These are phyloP conservation scores for Tyria jacobaeae DNA, from an alignment of 2,888 invertebrate genomes.

Conservation along the genomic window DNA sequence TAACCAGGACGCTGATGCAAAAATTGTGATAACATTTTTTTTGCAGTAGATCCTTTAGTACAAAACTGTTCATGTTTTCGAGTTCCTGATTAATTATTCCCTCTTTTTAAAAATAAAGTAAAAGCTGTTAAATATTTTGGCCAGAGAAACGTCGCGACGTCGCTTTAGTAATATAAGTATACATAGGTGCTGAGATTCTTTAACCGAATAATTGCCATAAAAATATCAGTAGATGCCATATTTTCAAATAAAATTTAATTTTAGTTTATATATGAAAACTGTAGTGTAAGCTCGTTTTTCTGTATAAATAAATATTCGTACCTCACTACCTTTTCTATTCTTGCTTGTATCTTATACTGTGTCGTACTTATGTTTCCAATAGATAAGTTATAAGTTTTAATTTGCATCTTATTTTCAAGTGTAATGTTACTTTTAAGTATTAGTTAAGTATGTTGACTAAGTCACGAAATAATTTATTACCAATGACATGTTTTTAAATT, in stretches of 20 bases:
- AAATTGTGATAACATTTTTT: background rate
- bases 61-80: background rate
- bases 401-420: conserved; percentile 58
- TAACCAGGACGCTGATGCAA: background rate
- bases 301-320: conserved; percentile 65
- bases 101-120: too few relatives aligned
- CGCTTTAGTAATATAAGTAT: conserved; percentile 17
- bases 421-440: conserved; percentile 62
- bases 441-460: conserved; percentile 82
- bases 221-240: conserved; percentile 83
- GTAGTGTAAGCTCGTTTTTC: conserved; percentile 69
- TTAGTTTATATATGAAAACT: conserved; percentile 62
- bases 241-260: conserved; percentile 62
- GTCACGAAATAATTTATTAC: conserved; percentile 86
- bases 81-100: background rate
- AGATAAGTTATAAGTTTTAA: conserved; percentile 47
- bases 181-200: conserved; percentile 43
- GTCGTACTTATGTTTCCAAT: conserved; percentile 52
- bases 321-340: conserved; percentile 70
- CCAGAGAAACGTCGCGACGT: conserved; percentile 5
- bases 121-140: background rate
- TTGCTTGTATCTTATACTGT: conserved; percentile 66
- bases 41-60: too few relatives aligned
- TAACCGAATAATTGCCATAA: conserved; percentile 75
- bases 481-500: conserved; percentile 85